Evolutionary conservation across 2,888 invertebrate genomes (phyloP).

Genomic region (Pseudococcus longispinus): DNA sequence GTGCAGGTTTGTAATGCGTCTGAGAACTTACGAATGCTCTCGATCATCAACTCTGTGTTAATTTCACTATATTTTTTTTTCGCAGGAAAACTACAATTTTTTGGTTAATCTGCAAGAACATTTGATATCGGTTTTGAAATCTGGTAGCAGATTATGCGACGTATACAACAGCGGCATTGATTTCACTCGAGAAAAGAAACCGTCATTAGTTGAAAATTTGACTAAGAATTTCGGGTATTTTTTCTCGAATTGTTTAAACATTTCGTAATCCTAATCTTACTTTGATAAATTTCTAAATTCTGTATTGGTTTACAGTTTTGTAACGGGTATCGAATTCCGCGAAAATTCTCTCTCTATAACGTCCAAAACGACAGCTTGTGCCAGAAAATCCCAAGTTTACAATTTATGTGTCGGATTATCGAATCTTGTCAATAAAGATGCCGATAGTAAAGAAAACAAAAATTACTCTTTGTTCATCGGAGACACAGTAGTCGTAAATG

Average conservation of each 20-base stretch:
- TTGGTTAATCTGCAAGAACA: conserved; percentile 89
- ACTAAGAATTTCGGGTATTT: conserved; percentile 88
- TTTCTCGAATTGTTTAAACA: not conserved
- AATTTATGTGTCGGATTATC: conserved; percentile 93
- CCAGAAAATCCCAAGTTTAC: conserved; percentile 94
- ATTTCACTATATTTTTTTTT: conserved; percentile 62
- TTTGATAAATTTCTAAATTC: not conserved
- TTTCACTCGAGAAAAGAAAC: conserved; percentile 85
- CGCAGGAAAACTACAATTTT: conserved; percentile 87
- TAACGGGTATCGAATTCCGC: conserved; percentile 97
- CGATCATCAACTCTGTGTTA: not conserved
- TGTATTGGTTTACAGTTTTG: conserved; percentile 70
- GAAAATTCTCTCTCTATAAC: conserved; percentile 92
- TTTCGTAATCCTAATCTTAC: not conserved
- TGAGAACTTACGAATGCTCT: not conserved
- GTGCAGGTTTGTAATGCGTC: conserved; percentile 65
- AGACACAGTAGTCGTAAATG: conserved; percentile 95
- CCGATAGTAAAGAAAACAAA: conserved; percentile 86
- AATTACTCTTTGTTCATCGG: conserved; percentile 93
- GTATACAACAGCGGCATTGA: conserved; percentile 85
- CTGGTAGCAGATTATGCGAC: conserved; percentile 82
- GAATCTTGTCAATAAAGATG: conserved; percentile 81
- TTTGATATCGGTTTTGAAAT: conserved; percentile 81
- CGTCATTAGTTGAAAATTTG: conserved; percentile 83
- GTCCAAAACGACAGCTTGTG: conserved; percentile 80